phyloP scores from a whole-genome alignment of 2,888 invertebrate genomes.

The Euproctis similis region DNA sequence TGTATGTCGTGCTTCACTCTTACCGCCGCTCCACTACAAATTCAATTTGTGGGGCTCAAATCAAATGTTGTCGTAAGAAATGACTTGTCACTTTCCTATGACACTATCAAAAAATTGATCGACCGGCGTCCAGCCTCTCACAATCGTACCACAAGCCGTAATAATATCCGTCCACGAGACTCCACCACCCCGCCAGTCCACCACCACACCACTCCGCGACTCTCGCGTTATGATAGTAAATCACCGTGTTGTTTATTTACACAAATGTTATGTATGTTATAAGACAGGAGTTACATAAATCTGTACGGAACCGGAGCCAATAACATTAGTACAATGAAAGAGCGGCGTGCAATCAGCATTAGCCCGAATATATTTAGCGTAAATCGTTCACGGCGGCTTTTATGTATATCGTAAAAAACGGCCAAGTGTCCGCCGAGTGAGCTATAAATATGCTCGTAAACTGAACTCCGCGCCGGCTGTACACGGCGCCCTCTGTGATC shows the following conservation, averaged over 20 bases:
- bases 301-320: constrained; percentile 22
- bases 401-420: constrained; percentile 74
- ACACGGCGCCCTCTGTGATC: too few relatives aligned
- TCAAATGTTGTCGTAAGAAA: constrained; percentile 67
- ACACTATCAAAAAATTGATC: constrained; percentile 74
- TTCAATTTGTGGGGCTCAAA: constrained; percentile 67
- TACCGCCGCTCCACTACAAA: constrained; percentile 57
- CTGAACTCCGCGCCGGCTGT: too few relatives aligned
- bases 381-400: constrained; percentile 72
- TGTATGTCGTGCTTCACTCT: constrained; percentile 15
- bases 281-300: constrained; percentile 19
- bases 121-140: constrained; percentile 25
- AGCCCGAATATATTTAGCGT: constrained; percentile 70
- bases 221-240: too few relatives aligned
- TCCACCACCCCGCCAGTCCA: too few relatives aligned
- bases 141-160: constrained; percentile 5
- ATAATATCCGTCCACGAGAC: constrained; percentile 2
- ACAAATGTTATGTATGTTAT: too few relatives aligned
- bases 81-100: constrained; percentile 58
- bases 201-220: too few relatives aligned
- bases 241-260: too few relatives aligned
- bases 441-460: constrained; percentile 69
- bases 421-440: constrained; percentile 58
- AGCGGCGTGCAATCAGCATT: constrained; percentile 60
- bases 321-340: constrained; percentile 49